phyloP scores from a whole-genome alignment of 2,888 invertebrate genomes.

The Monoplex corrugatus region DNA sequence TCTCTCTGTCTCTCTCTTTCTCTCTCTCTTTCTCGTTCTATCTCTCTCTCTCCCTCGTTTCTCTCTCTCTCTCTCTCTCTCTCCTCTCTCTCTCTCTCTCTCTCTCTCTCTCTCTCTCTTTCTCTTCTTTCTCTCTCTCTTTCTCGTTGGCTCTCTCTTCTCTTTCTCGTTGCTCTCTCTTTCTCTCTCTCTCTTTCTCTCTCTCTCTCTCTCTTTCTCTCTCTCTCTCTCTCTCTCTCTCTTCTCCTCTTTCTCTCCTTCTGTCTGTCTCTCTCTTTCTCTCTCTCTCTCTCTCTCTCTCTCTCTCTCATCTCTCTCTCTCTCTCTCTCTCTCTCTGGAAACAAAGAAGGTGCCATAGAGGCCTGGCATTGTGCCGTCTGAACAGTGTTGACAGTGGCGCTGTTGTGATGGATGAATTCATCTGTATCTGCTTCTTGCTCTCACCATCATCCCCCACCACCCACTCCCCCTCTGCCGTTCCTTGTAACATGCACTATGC shows the following conservation, averaged over 20 bases:
- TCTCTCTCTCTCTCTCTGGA: not conserved
- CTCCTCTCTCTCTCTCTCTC: not conserved
- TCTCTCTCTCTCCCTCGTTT: not conserved
- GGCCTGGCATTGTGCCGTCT: too few relatives aligned
- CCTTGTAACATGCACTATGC: too few relatives aligned
- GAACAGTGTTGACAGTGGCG: too few relatives aligned
- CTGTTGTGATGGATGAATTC: too few relatives aligned
- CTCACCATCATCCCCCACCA: not conserved
- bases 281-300: not conserved
- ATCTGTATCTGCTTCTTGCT: not conserved
- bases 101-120: not conserved
- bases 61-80: not conserved
- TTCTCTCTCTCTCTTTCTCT: not conserved
- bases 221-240: not conserved
- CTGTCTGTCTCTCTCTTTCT: not conserved
- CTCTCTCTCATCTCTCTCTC: not conserved
- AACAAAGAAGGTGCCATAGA: too few relatives aligned
- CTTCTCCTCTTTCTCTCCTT: not conserved
- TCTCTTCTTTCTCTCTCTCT: not conserved
- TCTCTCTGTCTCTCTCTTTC: not conserved
- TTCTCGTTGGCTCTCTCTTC: not conserved
- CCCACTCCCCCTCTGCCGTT: not conserved
- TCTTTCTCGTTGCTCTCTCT: too few relatives aligned
- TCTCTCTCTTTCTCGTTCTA: not conserved
- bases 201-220: not conserved